Evolutionary conservation across 1,140 invertebrate species (phyloP), one percentile per base, ranked within the genome.

Genomic region (Apis dorsata): DNA sequence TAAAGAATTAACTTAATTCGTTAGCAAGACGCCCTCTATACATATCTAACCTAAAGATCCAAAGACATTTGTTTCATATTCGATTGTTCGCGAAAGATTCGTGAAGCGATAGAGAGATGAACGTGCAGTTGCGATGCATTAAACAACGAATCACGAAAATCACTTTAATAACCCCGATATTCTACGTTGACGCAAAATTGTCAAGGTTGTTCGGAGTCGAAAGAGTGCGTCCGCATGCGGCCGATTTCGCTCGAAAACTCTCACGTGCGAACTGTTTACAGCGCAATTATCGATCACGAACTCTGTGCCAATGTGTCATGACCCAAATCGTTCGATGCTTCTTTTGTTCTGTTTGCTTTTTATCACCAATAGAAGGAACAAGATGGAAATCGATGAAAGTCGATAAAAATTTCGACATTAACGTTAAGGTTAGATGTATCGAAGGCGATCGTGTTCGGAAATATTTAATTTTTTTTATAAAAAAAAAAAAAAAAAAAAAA

Each of bases 321-420:
- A 72, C 78, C 78, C 59, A 72, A 71, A 62, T 71, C 10, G 34
- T 65, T 62, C 17, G 34, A 28, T 59, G n/a, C 7, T 55, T 57
- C 53, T 44, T 21, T 19, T 4, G 17, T 68, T 44, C 19, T 10
- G 19, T 11, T 0, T 19, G 34, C 5, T 1, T 44, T 68, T 68
- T 17, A 8, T 24, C n/a, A 63, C 1, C 62, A 13, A 9, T 15
- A 24, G 12, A 7, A 24, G 5, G 0, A 63, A 13, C 0, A 13
- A 63, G 62, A 63, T 15, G 62, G n/a, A 63, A 15, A 28, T 28
- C 24, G 62, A 63, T 21, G 19, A 17, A 57, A 57, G 19, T 57
- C 55, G 55, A 55, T 55, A 17, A 44, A 44, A 44, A 44, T 44
- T 44, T 44, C 2, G 55, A 59, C 34, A 44, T 44, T 44, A 19